Base-by-base conservation (phyloP, 2,797 vertebrate species). In the Chromobotia macracanthus region DNA sequence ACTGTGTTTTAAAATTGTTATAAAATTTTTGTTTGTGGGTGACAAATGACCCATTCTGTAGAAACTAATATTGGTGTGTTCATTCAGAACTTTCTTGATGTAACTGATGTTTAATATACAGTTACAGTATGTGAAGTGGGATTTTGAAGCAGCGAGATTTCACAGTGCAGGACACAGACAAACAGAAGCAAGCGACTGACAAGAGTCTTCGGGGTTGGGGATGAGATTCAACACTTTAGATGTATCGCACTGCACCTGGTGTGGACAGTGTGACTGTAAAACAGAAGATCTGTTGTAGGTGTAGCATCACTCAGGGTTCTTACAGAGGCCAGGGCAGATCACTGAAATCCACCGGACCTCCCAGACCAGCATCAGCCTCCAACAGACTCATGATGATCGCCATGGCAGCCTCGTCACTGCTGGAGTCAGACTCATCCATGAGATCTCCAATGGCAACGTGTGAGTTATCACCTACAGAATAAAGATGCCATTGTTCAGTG, bases 371-470 rank as follows among this genome's bases (percentile, higher is more conserved):
- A 0, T 98, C 97, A 0, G 96, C 95, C 91, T 98, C 97, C 89
- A 99, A 89, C 83, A 99, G 91, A 87, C 97, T 99, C 97, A 98
- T 97, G 78, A 99, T 98, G 48, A 98, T 96, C 0, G 96, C 96
- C 96, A 99, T 97, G 0, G 97, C 96, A 0, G 96, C 96, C 87
- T 99, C 97, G 0, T 99, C 97, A 0, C 92, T 96, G 88, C 94
- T 96, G 7, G 97, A 95, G 77, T 96, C 95, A 28, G 96, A 95
- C 19, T 97, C 94, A 84, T 95, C 95, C 69, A 97, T 93, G 92
- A 92, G 95, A 67, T 96, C 96, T 0, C 76, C 65, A 18, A 97
- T 90, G 84, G 95, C 95, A 56, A 97, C 90, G 69, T 96, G 95
- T 18, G 95, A 92, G 46, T 94, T 89, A 76, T 96, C 95, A 19